Percentiles rank a stretch among this genome's conserved stretches.
phyloP scores from a whole-genome alignment of 2,797 vertebrate species.

The Coracias cyanogaster region DNA sequence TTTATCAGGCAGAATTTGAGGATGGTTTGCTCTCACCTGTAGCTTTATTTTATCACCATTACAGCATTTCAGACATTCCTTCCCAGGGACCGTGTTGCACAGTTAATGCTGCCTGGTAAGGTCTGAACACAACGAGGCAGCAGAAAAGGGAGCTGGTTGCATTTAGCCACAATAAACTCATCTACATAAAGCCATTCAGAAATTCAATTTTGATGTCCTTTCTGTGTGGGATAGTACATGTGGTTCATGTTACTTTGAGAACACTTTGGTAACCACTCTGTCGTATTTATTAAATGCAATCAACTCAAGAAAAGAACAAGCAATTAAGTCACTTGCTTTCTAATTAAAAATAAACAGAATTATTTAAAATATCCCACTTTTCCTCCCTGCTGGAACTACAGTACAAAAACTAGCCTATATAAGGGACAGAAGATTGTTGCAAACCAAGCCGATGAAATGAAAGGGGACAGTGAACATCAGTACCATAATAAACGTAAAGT shows the following conservation, averaged over 20 bases:
- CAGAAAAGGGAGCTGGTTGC: neutral
- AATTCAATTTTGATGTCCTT: neutral
- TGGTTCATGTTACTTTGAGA: neutral
- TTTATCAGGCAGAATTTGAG: neutral
- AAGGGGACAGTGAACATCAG: neutral
- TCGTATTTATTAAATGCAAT: neutral
- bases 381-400: neutral
- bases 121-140: neutral
- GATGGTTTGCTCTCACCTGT: neutral
- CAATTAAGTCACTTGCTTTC: conserved; percentile 12
- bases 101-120: neutral
- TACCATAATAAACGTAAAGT: neutral
- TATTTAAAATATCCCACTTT: neutral
- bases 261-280: neutral
- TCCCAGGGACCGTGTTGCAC: neutral
- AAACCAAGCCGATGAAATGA: neutral
- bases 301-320: conserved; percentile 21
- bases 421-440: neutral
- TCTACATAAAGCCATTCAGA: neutral
- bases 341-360: conserved; percentile 51
- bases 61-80: neutral
- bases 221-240: conserved; percentile 3
- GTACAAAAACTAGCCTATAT: neutral
- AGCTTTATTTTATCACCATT: neutral
- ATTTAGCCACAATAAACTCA: neutral